Conservation (phyloP, 2,888 invertebrate genomes). For the Mylabris sibirica region DNA sequence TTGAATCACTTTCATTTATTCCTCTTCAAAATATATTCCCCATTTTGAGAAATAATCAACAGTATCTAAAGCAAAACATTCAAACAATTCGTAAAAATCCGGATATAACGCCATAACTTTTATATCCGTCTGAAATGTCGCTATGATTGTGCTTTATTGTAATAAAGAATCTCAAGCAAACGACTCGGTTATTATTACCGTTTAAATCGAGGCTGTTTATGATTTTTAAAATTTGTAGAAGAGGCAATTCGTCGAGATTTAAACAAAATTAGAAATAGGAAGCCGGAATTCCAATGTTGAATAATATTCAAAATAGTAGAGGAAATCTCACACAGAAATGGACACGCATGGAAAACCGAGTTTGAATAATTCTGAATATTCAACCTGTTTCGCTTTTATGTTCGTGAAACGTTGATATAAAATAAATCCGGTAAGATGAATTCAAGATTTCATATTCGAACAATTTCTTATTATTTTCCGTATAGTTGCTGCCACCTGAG, state of each 20-base stretch:
- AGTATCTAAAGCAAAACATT: no score
- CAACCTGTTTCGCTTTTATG: background rate
- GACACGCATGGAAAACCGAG: background rate
- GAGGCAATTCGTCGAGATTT: background rate
- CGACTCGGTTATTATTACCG: background rate
- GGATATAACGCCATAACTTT: background rate
- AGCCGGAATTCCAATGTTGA: no score
- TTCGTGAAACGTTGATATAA: background rate
- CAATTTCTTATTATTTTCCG: background rate
- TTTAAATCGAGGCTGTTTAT: background rate
- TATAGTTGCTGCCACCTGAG: background rate
- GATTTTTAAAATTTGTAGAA: background rate
- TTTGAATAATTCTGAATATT: constrained; percentile 4
- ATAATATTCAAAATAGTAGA: background rate
- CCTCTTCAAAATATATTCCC: background rate
- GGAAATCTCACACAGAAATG: background rate
- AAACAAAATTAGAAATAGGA: background rate
- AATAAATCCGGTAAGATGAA: background rate
- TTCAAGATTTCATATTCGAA: background rate
- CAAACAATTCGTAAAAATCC: no score
- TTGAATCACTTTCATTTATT: background rate
- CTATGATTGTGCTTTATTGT: no score
- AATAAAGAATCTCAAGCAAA: background rate
- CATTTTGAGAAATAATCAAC: no score
- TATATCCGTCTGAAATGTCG: no score